These are phyloP conservation scores for Sinella curviseta DNA, from an alignment of 1,140 invertebrate species.

Conservation along the genomic window DNA sequence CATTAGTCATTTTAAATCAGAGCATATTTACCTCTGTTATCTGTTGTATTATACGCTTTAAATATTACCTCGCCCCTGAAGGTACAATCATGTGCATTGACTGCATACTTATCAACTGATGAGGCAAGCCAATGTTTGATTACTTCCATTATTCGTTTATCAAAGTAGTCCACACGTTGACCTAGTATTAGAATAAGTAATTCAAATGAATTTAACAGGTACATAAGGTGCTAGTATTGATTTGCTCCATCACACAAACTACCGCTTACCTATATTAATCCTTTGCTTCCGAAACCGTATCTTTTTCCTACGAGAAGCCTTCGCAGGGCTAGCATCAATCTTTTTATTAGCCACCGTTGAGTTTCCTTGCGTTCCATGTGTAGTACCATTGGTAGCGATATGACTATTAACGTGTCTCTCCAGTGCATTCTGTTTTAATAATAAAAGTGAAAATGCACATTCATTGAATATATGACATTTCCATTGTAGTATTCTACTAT, in stretches of 20 bases:
- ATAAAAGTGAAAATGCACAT: constrained; percentile 21
- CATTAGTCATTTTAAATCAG: neutral
- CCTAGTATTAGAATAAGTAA: constrained; percentile 33
- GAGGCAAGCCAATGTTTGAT: constrained; percentile 45
- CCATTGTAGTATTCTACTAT: too few relatives aligned
- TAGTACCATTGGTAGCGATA: constrained; percentile 62
- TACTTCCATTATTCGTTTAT: constrained; percentile 47
- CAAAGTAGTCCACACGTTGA: constrained; percentile 46
- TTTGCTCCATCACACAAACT: neutral
- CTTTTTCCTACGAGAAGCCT: constrained; percentile 78
- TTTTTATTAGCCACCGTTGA: constrained; percentile 61
- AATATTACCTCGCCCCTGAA: constrained; percentile 44
- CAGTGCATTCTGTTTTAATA: constrained; percentile 68
- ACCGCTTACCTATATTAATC: constrained; percentile 38
- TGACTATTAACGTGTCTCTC: constrained; percentile 92
- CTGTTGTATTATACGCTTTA: neutral
- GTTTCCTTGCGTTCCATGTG: constrained; percentile 40
- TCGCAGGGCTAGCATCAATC: constrained; percentile 66
- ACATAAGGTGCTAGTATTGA: too few relatives aligned
- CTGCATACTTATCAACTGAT: constrained; percentile 18
- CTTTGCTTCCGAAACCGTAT: constrained; percentile 62
- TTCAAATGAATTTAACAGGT: neutral
- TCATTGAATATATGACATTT: neutral
- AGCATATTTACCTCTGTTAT: neutral
- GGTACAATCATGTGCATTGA: constrained; percentile 40